Evolutionary conservation across 2,888 invertebrate genomes (phyloP).

Genomic region (Rhyacophila evoluta): DNA sequence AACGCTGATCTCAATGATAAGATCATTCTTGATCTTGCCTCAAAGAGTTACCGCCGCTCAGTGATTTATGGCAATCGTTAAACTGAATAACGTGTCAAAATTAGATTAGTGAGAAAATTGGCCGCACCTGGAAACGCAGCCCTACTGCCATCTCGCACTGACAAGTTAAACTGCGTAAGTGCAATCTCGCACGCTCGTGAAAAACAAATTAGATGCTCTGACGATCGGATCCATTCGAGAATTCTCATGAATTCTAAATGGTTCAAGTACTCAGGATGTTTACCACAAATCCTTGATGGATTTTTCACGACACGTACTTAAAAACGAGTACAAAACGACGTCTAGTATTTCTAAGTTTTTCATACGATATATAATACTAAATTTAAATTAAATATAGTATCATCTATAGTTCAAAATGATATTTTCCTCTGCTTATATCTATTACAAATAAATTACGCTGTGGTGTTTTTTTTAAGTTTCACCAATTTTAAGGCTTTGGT

Average conservation of each 20-base stretch:
- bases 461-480: too few relatives aligned
- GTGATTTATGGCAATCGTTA: conserved; percentile 32
- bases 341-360: too few relatives aligned
- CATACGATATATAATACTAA: too few relatives aligned
- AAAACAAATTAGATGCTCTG: background rate
- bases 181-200: background rate
- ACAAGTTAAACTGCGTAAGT: background rate
- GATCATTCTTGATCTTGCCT: background rate
- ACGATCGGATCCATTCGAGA: background rate
- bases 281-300: background rate
- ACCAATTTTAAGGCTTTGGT: too few relatives aligned
- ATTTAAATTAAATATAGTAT: too few relatives aligned
- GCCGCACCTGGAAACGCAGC: background rate
- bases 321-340: too few relatives aligned
- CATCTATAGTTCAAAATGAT: too few relatives aligned
- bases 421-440: too few relatives aligned
- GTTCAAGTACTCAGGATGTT: background rate
- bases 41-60: background rate
- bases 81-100: conserved; percentile 40
- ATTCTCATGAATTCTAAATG: background rate
- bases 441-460: too few relatives aligned
- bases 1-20: background rate
- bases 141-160: background rate
- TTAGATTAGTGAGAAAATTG: conserved; percentile 27
- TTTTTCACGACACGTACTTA: too few relatives aligned